Base-by-base conservation (phyloP, 2,888 invertebrate genomes). In the Sesia apiformis region DNA sequence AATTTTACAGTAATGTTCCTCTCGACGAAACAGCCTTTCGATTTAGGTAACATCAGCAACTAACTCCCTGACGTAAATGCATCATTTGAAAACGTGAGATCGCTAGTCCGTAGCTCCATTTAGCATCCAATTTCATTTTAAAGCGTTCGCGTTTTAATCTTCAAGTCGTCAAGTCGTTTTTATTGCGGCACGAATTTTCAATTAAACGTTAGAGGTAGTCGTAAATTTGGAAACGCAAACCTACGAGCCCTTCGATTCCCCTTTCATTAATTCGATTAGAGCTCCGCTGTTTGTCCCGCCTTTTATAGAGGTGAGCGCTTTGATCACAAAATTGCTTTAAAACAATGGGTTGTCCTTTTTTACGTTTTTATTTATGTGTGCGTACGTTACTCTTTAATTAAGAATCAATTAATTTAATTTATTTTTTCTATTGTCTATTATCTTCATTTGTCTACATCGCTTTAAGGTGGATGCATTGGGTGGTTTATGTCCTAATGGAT, bases 221-320 rank as follows among this genome's bases (percentile, higher is more conserved):
- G 83, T 85, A 84, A 86, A 85, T 85, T 84, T 76, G 67, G 78
- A 76, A 78, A 76, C 69, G 80, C 75, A 76, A 82, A 81, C 81
- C 74, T 79, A 72, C 70, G 66, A 69, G 67, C 78, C 79, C 75
- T 79, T 79, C 83, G 77, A 81, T 80, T 79, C 78, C 78, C 75
- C 77, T 84, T 84, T 84, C 81, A 83, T 84, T 85, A 82, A 81
- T 83, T 83, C 81, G 80, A 84, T 85, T 81, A 83, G 74, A 67
- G 71, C 69, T 65, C 63, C 67, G 70, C 71, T 79, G 78, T 83
- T 81, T 83, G 74, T 74, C 64, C 70, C 70, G 64, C 72, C 74
- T 78, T 83, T 84, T 79, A 79, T 77, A 68, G 70, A 76, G 78
- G 76, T 75, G 72, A 77, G 69, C 69, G 73, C 74, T 78, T 82